These are phyloP conservation scores for Macrotus californicus DNA, from an alignment of 2,113 vertebrate genomes.

Conservation along the genomic window DNA sequence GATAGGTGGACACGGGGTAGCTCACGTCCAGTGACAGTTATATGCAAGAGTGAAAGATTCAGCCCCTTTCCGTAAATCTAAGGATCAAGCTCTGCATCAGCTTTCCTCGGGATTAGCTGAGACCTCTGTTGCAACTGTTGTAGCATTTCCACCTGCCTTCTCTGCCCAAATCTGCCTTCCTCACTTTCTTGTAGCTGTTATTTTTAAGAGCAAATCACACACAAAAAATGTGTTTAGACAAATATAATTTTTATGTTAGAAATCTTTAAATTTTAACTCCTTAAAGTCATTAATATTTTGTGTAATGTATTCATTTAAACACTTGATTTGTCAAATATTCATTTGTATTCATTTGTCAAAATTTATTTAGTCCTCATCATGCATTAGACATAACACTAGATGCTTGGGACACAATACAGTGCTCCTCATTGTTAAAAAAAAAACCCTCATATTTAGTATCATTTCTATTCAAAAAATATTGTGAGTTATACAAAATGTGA, in stretches of 20 bases:
- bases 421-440: background rate
- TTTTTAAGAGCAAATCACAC: background rate
- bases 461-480: background rate
- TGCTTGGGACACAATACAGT: background rate
- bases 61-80: background rate
- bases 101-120: background rate
- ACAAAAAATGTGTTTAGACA: background rate
- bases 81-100: background rate
- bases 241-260: background rate
- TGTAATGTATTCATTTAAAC: background rate
- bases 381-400: background rate
- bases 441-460: background rate
- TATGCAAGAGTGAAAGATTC: background rate
- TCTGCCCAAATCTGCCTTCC: background rate
- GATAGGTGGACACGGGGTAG: background rate
- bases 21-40: background rate
- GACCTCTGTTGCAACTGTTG: background rate
- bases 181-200: background rate
- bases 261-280: background rate
- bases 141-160: background rate
- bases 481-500: background rate
- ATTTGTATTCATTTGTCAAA: background rate
- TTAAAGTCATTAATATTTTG: background rate
- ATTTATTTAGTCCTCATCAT: background rate
- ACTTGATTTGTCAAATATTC: no score